Conservation (phyloP, 92 coral and sea anemone species). For the Nematostella vectensis region DNA sequence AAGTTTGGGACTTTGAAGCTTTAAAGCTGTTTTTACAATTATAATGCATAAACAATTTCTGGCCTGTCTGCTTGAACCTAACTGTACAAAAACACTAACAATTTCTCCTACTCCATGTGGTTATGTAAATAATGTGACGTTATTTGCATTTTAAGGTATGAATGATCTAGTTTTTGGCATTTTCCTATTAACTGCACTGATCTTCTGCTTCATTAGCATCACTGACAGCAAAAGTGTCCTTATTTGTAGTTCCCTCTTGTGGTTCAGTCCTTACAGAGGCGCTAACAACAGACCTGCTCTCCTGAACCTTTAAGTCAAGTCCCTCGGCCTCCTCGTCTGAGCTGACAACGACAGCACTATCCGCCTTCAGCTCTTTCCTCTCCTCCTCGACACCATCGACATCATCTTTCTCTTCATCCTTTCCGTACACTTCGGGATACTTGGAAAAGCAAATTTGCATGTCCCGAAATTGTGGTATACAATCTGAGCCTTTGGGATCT, state of each 20-base stretch:
- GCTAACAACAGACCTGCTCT: not conserved
- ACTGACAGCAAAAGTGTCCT: too few relatives aligned
- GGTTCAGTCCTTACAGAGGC: not conserved
- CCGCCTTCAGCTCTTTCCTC: not conserved
- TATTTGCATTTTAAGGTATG: too few relatives aligned
- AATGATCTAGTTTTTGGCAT: too few relatives aligned
- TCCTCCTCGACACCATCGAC: slow-evolving; percentile 8
- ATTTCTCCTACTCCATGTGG: too few relatives aligned
- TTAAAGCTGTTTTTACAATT: too few relatives aligned
- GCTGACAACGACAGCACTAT: not conserved
- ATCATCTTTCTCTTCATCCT: slow-evolving; percentile 58
- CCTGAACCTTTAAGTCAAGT: not conserved
- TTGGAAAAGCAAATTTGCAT: slow-evolving; percentile 93
- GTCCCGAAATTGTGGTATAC: slow-evolving; percentile 82
- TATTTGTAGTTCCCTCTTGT: not conserved
- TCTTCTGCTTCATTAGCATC: too few relatives aligned
- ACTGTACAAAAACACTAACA: too few relatives aligned
- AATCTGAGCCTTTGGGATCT: slow-evolving; percentile 90
- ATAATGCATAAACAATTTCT: too few relatives aligned
- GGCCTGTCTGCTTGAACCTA: too few relatives aligned
- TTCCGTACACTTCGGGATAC: slow-evolving; percentile 91
- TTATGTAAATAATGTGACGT: too few relatives aligned
- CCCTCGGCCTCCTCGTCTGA: not conserved
- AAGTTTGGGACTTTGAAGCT: too few relatives aligned
- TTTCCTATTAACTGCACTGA: too few relatives aligned